Evolutionary conservation across 2,797 vertebrate species (phyloP).

Genomic region (Microcaecilia unicolor): DNA sequence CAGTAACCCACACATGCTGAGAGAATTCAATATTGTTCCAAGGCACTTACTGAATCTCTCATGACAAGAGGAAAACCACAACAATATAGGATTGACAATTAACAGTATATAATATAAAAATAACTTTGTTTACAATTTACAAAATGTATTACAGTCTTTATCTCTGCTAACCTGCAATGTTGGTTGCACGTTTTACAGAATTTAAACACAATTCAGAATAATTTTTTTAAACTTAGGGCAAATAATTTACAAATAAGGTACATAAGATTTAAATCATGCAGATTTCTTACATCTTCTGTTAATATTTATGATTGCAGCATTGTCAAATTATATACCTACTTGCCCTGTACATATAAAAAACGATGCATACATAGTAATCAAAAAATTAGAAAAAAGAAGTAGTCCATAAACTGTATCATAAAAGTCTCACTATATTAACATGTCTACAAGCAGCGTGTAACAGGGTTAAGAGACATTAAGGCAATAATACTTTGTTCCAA

Average conservation of each 20-base stretch:
- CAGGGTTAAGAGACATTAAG: conserved; percentile 67
- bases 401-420: conserved; percentile 76
- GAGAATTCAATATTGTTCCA: conserved; percentile 65
- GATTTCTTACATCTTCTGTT: conserved; percentile 98
- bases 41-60: conserved; percentile 86
- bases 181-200: conserved; percentile 61
- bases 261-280: conserved; percentile 79
- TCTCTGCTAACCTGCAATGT: conserved; percentile 66
- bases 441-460: conserved; percentile 72
- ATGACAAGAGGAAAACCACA: conserved; percentile 63
- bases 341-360: conserved; percentile 92
- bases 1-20: conserved; percentile 54
- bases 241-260: conserved; percentile 94
- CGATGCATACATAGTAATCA: conserved; percentile 77
- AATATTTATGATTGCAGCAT: conserved; percentile 81
- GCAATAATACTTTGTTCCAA: conserved; percentile 68
- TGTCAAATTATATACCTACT: conserved; percentile 87
- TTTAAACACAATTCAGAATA: conserved; percentile 66
- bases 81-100: conserved; percentile 54
- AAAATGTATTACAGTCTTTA: conserved; percentile 94
- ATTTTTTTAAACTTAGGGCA: conserved; percentile 80
- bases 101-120: conserved; percentile 90
- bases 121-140: conserved; percentile 98
- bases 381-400: conserved; percentile 73
- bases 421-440: conserved; percentile 69